Evolutionary conservation across 2,888 invertebrate species (phyloP).

Genomic region (Drosophila nr. perissopoda): DNA sequence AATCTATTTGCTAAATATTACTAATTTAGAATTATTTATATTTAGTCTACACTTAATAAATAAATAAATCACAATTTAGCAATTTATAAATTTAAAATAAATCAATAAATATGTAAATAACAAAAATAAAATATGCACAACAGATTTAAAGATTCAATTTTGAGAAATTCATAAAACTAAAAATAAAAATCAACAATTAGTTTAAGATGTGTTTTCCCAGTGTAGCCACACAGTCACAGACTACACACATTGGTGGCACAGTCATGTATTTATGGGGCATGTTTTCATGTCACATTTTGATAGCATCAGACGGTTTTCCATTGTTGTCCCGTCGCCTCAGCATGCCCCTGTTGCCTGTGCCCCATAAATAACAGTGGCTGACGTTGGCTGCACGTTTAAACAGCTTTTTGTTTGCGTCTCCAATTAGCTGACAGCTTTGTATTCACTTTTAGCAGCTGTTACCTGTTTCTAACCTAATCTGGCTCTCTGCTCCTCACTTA

Average conservation of each 20-base stretch:
- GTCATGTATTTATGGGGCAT: constrained; percentile 46
- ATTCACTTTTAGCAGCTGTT: constrained; percentile 8
- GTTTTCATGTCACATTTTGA: constrained; percentile 59
- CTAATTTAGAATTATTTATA: too few species aligned
- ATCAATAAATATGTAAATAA: too few species aligned
- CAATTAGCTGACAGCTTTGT: constrained; percentile 50
- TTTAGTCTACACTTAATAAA: too few species aligned
- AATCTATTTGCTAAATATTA: too few species aligned
- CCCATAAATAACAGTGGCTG: constrained; percentile 43
- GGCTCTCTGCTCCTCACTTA: not conserved
- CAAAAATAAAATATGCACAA: too few species aligned
- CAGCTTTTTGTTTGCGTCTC: constrained; percentile 24
- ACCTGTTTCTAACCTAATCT: constrained; percentile 1
- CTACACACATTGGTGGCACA: not conserved
- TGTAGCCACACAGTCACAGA: constrained; percentile 3
- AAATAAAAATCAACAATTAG: not conserved
- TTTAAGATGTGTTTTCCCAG: not conserved
- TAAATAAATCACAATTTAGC: too few species aligned
- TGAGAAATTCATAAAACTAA: too few species aligned
- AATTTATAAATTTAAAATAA: too few species aligned
- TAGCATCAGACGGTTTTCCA: constrained; percentile 29
- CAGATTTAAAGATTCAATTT: too few species aligned
- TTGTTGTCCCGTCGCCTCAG: constrained; percentile 29
- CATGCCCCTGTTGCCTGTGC: constrained; percentile 33
- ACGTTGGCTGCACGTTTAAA: constrained; percentile 29